A percentile compares a stretch with the other conserved stretches of the same genome.
Evolutionary conservation across 2,113 vertebrate species (phyloP).

Genomic region (Ancistrus triradiatus): DNA sequence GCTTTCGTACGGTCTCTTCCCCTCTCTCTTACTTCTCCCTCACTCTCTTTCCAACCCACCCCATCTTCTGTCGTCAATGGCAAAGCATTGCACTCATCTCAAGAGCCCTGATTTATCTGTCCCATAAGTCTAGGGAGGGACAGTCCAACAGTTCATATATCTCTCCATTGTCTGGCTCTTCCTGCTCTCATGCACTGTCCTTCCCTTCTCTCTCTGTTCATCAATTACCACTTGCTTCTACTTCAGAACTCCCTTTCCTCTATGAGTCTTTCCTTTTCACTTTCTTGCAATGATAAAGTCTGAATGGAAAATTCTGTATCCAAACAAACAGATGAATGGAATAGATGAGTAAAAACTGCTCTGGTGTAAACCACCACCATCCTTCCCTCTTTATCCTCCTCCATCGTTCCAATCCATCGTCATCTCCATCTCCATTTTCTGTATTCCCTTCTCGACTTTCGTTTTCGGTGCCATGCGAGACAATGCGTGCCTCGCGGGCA

Average conservation of each 20-base stretch:
- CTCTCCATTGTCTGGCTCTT: too few species aligned
- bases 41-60: neutral
- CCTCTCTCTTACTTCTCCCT: too few species aligned
- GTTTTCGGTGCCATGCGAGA: conserved; percentile 55
- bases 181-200: conserved; percentile 17
- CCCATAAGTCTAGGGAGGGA: conserved; percentile 47
- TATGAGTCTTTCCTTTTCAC: neutral
- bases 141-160: too few species aligned
- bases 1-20: too few species aligned
- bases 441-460: conserved; percentile 21
- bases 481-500: conserved; percentile 66
- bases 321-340: conserved; percentile 23
- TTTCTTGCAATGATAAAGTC: conserved; percentile 21
- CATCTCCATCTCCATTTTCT: conserved; percentile 32
- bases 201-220: conserved; percentile 21
- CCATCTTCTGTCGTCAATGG: conserved; percentile 56
- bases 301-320: conserved; percentile 18
- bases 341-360: conserved; percentile 16
- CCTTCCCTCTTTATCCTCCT: conserved; percentile 19
- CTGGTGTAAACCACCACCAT: conserved; percentile 45
- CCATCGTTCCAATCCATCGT: neutral
- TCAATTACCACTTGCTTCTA: conserved; percentile 16
- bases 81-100: conserved; percentile 64
- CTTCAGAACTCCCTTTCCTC: neutral
- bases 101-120: conserved; percentile 55